These are phyloP conservation scores for Hipposideros armiger DNA, from an alignment of 2,113 vertebrate genomes.

Conservation along the genomic window DNA sequence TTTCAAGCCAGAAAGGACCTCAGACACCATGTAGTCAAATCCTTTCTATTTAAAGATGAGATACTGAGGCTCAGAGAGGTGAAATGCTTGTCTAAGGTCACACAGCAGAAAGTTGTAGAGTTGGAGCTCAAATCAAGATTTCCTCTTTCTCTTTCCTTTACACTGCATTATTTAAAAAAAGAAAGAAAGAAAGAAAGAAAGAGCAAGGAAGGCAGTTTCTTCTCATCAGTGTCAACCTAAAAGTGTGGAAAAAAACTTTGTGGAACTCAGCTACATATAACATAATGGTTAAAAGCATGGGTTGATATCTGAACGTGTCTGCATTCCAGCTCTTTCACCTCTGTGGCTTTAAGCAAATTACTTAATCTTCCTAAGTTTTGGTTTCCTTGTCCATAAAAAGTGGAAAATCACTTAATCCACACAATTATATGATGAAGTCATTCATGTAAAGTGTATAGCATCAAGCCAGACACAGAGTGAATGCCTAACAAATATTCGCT, in stretches of 20 bases:
- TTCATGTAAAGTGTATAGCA: neutral
- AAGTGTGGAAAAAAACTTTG: neutral
- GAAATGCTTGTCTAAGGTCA: neutral
- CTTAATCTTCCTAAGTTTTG: neutral
- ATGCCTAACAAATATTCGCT: neutral
- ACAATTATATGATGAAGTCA: neutral
- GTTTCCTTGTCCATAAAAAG: neutral
- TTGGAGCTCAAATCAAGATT: neutral
- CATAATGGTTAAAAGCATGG: neutral
- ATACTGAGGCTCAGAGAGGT: neutral
- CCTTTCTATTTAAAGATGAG: neutral
- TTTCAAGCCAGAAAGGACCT: neutral
- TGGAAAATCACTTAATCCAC: slow-evolving; percentile 4
- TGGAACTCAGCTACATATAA: neutral
- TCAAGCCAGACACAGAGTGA: neutral
- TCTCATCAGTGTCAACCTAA: neutral
- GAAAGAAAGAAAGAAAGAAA: neutral
- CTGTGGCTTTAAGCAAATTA: neutral
- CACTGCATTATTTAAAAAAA: neutral
- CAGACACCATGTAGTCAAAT: neutral
- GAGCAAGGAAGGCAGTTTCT: neutral
- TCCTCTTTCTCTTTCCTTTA: neutral
- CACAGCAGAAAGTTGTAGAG: neutral
- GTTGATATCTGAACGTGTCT: neutral
- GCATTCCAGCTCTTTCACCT: neutral